phyloP scores from a whole-genome alignment of 2,888 invertebrate species.

The Drosophila antonietae region DNA sequence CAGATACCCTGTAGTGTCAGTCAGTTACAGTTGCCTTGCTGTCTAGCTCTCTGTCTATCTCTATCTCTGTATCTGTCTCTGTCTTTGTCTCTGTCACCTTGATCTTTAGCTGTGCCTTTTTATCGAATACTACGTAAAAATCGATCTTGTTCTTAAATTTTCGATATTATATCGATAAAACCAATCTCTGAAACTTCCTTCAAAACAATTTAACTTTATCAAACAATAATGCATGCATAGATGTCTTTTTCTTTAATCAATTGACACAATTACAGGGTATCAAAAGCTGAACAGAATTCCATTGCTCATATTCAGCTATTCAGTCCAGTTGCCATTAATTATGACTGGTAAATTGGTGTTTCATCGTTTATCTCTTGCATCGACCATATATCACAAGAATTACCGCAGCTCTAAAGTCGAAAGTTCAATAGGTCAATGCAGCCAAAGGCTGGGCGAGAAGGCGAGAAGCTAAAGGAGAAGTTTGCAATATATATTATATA shows the following conservation, averaged over 20 bases:
- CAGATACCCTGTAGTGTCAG: not conserved
- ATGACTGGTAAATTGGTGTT: slow-evolving; percentile 52
- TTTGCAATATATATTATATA: not conserved
- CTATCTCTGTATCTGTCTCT: not conserved
- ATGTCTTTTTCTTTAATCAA: too few relatives aligned
- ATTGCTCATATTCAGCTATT: not conserved
- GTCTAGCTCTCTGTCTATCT: not conserved
- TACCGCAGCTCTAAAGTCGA: slow-evolving; percentile 31
- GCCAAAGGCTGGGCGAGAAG: not conserved
- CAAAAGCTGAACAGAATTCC: not conserved
- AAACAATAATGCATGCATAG: too few relatives aligned
- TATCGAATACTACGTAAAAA: too few relatives aligned
- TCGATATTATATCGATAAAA: too few relatives aligned
- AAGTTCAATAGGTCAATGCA: slow-evolving; percentile 14
- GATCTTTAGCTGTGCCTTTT: too few relatives aligned
- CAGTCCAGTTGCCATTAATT: slow-evolving; percentile 61
- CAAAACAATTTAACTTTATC: not conserved
- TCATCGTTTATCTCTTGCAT: slow-evolving; percentile 39
- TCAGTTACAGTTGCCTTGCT: too few relatives aligned
- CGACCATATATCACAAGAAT: slow-evolving; percentile 37
- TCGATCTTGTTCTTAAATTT: too few relatives aligned
- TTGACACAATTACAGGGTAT: not conserved
- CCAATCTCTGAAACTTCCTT: not conserved
- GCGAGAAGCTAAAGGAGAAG: slow-evolving; percentile 2
- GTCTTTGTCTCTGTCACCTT: not conserved